Base-by-base conservation (phyloP, 2,113 vertebrate species). In the Chloropsis hardwickii region DNA sequence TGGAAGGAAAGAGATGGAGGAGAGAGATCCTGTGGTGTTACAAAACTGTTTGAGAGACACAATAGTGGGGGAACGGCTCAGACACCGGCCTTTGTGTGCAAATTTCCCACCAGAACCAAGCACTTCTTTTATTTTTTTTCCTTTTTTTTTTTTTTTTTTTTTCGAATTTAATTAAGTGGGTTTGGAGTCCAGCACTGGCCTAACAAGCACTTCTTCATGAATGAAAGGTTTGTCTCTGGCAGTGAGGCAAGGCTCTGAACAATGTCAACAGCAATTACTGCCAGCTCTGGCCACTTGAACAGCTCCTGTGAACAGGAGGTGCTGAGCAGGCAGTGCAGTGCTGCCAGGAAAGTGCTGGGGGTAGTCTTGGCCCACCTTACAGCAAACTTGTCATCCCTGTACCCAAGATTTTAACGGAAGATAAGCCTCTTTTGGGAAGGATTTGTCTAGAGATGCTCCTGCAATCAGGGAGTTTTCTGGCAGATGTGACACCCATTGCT, bases 211-310 rank as follows among this genome's bases (percentile, higher is more conserved):
- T 98, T 97, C 97, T 97, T 97, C 98, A 98, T 99, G 99, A 99
- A 99, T 99, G 99, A 98, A 98, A 98, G 99, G 98, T 98, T 99
- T 99, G 99, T 99, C 98, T 98, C 97, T 97, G 98, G 98, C 98
- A 95, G 97, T 81, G 97, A 98, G 98, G 98, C 97, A 96, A 95
- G 94, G 98, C 98, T 98, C 98, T 93, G 97, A 98, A 98, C 98
- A 98, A 99, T 99, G 99, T 99, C 98, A 98, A 97, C 98, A 98
- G 98, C 98, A 98, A 99, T 98, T 99, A 99, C 93, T 86, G 97
- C 97, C 93, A 96, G 97, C 97, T 89, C 93, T 62, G 97, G 98
- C 98, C 97, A 78, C 95, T 97, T 80, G 61, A 95, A 66, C 97
- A 88, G 98, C 98, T 97, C 98, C 66, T 96, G 88, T 91, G 93